These are phyloP conservation scores for Urocitellus parryii DNA, from an alignment of 2,113 vertebrate species.

Conservation along the genomic window DNA sequence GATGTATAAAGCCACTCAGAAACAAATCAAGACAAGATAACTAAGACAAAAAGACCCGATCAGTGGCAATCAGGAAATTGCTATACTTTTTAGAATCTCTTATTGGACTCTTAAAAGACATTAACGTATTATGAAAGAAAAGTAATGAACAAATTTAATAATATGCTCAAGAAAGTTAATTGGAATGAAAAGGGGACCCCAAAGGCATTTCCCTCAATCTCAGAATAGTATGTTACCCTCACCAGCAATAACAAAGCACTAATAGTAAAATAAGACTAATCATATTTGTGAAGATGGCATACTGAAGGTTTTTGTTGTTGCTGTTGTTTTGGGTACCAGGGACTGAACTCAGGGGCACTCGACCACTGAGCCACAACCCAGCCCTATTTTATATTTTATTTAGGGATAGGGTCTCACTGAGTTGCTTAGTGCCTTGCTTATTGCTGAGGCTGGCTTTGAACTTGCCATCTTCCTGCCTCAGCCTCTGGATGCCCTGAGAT, in stretches of 20 bases:
- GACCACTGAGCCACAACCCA: no score
- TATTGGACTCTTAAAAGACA: slow-evolving; percentile 7
- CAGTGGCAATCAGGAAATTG: background rate
- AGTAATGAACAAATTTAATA: background rate
- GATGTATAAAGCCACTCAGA: slow-evolving; percentile 11
- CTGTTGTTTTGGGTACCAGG: no score
- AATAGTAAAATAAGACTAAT: background rate
- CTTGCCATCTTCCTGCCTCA: no score
- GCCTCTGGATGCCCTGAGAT: no score
- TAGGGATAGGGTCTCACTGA: no score
- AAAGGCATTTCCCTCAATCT: background rate
- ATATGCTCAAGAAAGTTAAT: background rate
- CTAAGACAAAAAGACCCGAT: background rate
- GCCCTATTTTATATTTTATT: no score
- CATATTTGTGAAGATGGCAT: background rate
- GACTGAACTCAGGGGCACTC: no score
- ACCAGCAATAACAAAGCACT: background rate
- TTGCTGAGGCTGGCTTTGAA: no score
- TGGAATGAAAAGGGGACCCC: background rate
- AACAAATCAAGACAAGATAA: slow-evolving; percentile 22
- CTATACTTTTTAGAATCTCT: background rate
- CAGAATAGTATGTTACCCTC: background rate
- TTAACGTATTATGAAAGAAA: background rate
- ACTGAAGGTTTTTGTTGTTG: background rate
- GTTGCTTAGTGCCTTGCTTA: no score